Percentiles rank a stretch among this genome's conserved stretches.
Conservation (phyloP, 2,888 invertebrate species). For the Agonopterix subpropinquella region DNA sequence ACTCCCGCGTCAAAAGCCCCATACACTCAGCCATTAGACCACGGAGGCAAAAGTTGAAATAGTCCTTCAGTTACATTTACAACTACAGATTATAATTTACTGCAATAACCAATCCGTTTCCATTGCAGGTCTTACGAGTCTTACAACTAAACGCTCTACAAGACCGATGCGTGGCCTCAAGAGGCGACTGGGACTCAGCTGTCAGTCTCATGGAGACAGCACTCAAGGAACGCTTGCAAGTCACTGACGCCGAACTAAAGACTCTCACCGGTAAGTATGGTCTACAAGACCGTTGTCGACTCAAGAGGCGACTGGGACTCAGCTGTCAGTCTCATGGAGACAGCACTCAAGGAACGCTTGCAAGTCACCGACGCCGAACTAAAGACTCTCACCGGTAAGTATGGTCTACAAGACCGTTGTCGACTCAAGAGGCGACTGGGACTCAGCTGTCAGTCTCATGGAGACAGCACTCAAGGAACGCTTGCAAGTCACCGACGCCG, state of each 20-base stretch:
- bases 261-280: neutral
- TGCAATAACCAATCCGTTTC: neutral
- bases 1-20: too few relatives aligned
- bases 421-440: constrained; percentile 81
- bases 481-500: constrained; percentile 79
- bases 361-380: constrained; percentile 80
- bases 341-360: constrained; percentile 85
- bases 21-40: too few relatives aligned
- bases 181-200: constrained; percentile 90
- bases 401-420: constrained; percentile 78
- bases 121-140: constrained; percentile 86
- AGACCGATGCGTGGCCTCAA: constrained; percentile 57
- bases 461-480: constrained; percentile 88
- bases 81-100: too few relatives aligned
- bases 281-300: constrained; percentile 78
- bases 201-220: constrained; percentile 92
- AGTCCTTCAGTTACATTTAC: too few relatives aligned
- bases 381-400: constrained; percentile 14
- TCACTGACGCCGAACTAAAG: constrained; percentile 79
- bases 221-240: constrained; percentile 83
- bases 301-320: constrained; percentile 85
- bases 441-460: constrained; percentile 92
- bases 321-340: constrained; percentile 92
- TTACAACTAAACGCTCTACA: constrained; percentile 96
- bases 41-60: too few relatives aligned